Base-by-base conservation (phyloP, 2,113 vertebrate species). In the Galeopterus variegatus region DNA sequence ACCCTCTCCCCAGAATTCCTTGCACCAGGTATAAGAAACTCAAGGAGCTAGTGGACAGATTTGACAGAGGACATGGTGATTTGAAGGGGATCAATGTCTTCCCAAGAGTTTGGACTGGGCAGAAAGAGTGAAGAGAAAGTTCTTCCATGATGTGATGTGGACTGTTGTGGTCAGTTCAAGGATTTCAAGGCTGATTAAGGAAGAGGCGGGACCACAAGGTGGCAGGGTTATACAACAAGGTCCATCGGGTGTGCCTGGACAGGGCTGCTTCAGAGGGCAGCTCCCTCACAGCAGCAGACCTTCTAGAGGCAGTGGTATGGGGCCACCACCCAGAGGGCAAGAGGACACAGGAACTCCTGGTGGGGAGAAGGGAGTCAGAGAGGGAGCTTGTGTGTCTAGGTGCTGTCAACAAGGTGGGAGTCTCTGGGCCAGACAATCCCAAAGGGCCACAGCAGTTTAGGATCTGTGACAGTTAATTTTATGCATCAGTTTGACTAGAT, bases 111-210 rank as follows among this genome's bases (percentile, higher is more conserved):
- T 67, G 72, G 8, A 28, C 5, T 3, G 36, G 14, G 15, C 26
- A 36, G 56, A 65, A 48, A 94, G 41, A 3, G 14, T 23, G 28
- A 3, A 12, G 24, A 41, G 67, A 64, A 62, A 17, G 56, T 21
- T 79, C 82, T 77, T 69, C 41, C 4, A 0, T 0, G 18, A 9
- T 3, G 8, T 0, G 0, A 1, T 5, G 12, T 23, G 9, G 41
- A 5, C 48, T 1, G 0, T 9, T n/a, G 24, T 2, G 21, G 26
- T 26, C 18, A 3, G 2, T 0, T 81, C 24, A 13, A 28, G 36
- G 52, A 14, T 50, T 69, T 93, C 33, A 3, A 67, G 81, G 52
- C n/a, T 3, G 52, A 12, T 6, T 18, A 23, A n/a, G 62, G 50
- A 64, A 13, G 28, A 62, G 33, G 8, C 6, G 1, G 4, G 24